Evolutionary conservation across 2,888 invertebrate species (phyloP).

Genomic region (Mythimna pallens): DNA sequence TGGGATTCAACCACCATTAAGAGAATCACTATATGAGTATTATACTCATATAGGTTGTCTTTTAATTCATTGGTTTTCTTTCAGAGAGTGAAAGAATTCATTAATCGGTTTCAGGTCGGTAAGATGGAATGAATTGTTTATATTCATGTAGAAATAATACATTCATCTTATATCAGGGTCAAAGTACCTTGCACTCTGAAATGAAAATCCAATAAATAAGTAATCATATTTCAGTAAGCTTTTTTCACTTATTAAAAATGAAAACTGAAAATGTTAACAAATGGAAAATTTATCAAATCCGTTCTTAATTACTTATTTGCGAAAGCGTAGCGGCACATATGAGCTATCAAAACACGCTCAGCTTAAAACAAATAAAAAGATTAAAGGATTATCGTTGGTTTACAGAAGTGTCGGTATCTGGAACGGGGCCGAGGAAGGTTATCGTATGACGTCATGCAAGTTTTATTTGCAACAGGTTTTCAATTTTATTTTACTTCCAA

Average conservation of each 20-base stretch:
- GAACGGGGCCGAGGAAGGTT: slow-evolving; percentile 15
- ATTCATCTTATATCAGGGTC: no score
- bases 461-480: not conserved
- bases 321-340: slow-evolving; percentile 9
- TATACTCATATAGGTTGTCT: not conserved
- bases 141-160: no score
- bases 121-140: not conserved
- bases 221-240: not conserved
- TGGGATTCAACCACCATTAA: not conserved
- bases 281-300: slow-evolving; percentile 13
- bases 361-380: slow-evolving; percentile 34
- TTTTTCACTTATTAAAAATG: not conserved
- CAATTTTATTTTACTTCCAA: not conserved
- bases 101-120: not conserved
- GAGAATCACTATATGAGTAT: not conserved
- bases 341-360: slow-evolving; percentile 36
- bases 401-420: slow-evolving; percentile 21
- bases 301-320: slow-evolving; percentile 31
- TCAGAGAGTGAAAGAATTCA: not conserved
- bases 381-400: slow-evolving; percentile 41
- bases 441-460: slow-evolving; percentile 15
- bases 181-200: no score
- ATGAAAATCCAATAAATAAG: no score
- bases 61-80: not conserved
- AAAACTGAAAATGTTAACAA: not conserved